Evolutionary conservation across 2,113 vertebrate species (phyloP).

Genomic region (Tapirus terrestris): DNA sequence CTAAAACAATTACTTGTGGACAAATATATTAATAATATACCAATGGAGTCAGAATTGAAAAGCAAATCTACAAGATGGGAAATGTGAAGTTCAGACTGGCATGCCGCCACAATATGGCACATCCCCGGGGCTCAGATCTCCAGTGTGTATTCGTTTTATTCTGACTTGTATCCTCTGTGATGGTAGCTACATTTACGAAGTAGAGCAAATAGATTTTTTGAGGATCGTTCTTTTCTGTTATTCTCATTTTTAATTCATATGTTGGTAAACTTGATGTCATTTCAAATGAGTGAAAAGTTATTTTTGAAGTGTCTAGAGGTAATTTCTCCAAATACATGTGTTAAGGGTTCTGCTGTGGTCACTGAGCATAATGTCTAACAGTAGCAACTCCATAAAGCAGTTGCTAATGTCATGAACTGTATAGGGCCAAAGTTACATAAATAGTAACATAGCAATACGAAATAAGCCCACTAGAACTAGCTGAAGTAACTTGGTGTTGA

Average conservation of each 20-base stretch:
- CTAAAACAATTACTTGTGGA: conserved; percentile 71
- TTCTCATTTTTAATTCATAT: background rate
- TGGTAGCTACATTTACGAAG: background rate
- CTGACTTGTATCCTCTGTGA: background rate
- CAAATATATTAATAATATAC: conserved; percentile 75
- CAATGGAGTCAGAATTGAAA: conserved; percentile 42
- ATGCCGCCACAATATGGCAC: background rate
- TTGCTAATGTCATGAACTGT: background rate
- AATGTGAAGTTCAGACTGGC: background rate
- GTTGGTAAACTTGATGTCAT: background rate
- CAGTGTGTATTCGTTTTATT: background rate
- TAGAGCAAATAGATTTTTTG: background rate
- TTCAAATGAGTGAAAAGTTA: conserved; percentile 24
- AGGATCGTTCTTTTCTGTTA: background rate
- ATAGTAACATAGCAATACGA: background rate
- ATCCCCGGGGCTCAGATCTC: background rate
- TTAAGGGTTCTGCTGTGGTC: background rate
- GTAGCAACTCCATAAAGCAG: background rate
- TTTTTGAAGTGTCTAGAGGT: background rate
- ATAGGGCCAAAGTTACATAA: background rate
- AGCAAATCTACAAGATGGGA: background rate
- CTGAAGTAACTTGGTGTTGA: background rate
- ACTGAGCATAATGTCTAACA: background rate
- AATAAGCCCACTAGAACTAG: background rate
- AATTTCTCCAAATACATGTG: background rate